These are phyloP conservation scores for Hirtodrosophila trivittata DNA, from an alignment of 2,888 invertebrate genomes.

Conservation along the genomic window DNA sequence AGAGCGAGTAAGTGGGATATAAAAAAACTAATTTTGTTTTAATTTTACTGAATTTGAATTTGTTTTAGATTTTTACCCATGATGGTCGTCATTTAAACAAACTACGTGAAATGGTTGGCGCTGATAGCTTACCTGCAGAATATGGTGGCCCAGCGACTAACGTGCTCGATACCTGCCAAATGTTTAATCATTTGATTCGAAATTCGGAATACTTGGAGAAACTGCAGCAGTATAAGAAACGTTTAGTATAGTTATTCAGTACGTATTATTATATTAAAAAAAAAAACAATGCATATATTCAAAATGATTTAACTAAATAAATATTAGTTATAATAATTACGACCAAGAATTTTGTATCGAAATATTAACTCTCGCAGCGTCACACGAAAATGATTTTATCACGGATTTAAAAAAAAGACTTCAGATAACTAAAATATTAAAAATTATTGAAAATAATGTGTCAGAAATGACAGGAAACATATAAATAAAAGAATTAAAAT, in stretches of 20 bases:
- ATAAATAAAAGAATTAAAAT: too few species aligned
- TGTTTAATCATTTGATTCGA: conserved; percentile 74
- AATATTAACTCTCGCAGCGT: too few species aligned
- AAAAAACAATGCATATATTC: too few species aligned
- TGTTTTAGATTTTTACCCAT: conserved; percentile 75
- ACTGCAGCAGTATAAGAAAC: conserved; percentile 75
- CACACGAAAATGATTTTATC: too few species aligned
- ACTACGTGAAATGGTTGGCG: conserved; percentile 79
- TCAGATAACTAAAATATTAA: too few species aligned
- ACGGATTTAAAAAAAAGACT: too few species aligned
- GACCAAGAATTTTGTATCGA: too few species aligned
- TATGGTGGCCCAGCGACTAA: conserved; percentile 81
- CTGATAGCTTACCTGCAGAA: conserved; percentile 77
- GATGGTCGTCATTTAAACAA: conserved; percentile 80
- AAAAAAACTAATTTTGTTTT: too few species aligned
- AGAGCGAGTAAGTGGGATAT: conserved; percentile 65
- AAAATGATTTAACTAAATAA: too few species aligned
- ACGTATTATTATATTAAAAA: not conserved
- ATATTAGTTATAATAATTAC: too few species aligned
- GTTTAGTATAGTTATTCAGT: conserved; percentile 1
- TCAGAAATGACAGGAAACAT: too few species aligned
- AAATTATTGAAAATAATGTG: too few species aligned
- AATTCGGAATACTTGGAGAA: conserved; percentile 73
- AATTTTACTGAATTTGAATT: not conserved
- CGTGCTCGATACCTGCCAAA: conserved; percentile 72